These are phyloP conservation scores for Gobio occitaniae DNA, from an alignment of 2,797 vertebrate species.

Conservation along the genomic window DNA sequence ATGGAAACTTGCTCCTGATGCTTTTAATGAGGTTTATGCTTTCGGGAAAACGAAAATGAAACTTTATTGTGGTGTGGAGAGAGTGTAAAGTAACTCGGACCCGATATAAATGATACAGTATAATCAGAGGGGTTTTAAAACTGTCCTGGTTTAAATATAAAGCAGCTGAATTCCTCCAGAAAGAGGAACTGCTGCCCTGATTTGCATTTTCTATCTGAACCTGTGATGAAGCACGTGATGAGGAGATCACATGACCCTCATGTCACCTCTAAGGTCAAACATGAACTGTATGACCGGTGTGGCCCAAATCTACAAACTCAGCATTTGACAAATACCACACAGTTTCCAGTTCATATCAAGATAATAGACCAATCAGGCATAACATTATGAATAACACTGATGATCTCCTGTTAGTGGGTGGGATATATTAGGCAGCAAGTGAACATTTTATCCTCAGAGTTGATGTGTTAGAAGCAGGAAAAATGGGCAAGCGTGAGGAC, in stretches of 20 bases:
- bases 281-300: neutral
- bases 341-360: neutral
- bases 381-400: too few relatives aligned
- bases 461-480: too few relatives aligned
- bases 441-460: too few relatives aligned
- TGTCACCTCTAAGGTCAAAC: neutral
- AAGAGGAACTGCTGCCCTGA: neutral
- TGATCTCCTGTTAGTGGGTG: too few relatives aligned
- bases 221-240: constrained; percentile 29
- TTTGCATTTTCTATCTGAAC: neutral
- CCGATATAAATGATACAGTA: neutral
- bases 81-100: neutral
- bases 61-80: neutral
- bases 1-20: neutral
- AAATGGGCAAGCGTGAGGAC: too few relatives aligned
- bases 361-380: neutral
- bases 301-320: neutral
- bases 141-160: neutral
- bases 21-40: neutral
- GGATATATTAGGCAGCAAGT: too few relatives aligned
- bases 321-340: neutral
- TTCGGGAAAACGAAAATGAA: neutral
- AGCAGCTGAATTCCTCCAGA: neutral
- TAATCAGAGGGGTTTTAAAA: neutral
- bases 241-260: neutral